phyloP scores from a whole-genome alignment of 2,797 vertebrate genomes.

The Lophotriccus pileatus region DNA sequence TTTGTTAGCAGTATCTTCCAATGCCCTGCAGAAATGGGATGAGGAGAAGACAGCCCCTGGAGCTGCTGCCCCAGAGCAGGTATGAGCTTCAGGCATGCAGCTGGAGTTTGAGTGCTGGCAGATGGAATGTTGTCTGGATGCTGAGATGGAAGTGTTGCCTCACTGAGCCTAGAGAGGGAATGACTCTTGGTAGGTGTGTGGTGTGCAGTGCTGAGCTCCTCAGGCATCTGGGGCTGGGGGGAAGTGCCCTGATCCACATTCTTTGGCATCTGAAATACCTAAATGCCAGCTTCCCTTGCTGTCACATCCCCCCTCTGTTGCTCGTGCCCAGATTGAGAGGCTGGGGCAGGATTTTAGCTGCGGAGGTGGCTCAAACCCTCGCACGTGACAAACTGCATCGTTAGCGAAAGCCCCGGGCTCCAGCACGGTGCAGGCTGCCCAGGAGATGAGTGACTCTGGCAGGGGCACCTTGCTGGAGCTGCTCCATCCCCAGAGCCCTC shows the following conservation, averaged over 20 bases:
- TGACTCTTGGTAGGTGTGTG: rapidly evolving
- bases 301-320: rapidly evolving
- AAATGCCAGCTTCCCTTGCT: not conserved
- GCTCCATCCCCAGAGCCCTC: not conserved
- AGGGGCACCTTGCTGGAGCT: not conserved
- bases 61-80: not conserved
- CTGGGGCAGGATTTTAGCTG: not conserved
- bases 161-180: not conserved
- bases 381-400: rapidly evolving
- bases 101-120: not conserved
- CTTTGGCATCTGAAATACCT: not conserved
- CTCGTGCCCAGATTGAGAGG: not conserved
- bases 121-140: rapidly evolving
- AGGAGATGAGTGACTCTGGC: not conserved
- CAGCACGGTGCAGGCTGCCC: not conserved
- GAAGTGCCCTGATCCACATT: rapidly evolving
- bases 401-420: not conserved
- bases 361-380: not conserved
- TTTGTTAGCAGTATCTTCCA: not conserved
- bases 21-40: rapidly evolving
- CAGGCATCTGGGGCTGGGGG: rapidly evolving
- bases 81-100: not conserved
- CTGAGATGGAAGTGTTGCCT: rapidly evolving
- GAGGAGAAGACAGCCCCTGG: not conserved
- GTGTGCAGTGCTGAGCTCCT: rapidly evolving